Evolutionary conservation across 2,888 invertebrate genomes (phyloP).

Genomic region (Antheraea assamensis): DNA sequence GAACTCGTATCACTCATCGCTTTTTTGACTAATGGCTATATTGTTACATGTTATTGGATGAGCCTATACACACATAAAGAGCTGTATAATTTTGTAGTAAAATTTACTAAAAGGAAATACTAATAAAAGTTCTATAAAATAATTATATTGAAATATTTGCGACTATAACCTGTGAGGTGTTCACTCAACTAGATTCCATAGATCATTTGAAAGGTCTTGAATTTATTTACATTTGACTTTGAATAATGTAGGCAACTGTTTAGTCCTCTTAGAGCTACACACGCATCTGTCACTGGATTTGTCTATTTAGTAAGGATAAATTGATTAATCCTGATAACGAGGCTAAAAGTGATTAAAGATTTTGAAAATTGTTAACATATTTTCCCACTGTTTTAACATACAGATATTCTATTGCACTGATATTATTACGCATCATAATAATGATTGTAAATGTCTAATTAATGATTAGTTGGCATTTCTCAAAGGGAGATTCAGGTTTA

Average conservation of each 20-base stretch:
- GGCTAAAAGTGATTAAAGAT: not conserved
- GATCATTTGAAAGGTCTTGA: conserved; percentile 45
- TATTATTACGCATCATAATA: no score
- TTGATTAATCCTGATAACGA: not conserved
- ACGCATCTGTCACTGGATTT: not conserved
- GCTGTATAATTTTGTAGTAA: not conserved
- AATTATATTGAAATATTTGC: not conserved
- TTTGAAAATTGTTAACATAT: not conserved
- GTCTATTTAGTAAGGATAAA: not conserved
- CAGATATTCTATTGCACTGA: no score
- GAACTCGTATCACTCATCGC: not conserved
- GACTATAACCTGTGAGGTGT: conserved; percentile 27
- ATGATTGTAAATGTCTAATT: no score
- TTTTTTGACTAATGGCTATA: not conserved
- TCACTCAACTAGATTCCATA: conserved; percentile 44
- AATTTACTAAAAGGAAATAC: not conserved
- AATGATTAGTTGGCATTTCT: no score
- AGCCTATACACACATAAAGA: not conserved
- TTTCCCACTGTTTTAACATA: not conserved
- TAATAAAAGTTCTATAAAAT: not conserved
- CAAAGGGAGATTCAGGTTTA: no score
- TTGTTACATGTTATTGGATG: not conserved
- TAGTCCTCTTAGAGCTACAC: conserved; percentile 22
- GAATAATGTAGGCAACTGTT: conserved; percentile 41
- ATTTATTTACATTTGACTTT: conserved; percentile 53